Evolutionary conservation across 2,888 invertebrate genomes (phyloP).

Genomic region (Galerucella pusilla): DNA sequence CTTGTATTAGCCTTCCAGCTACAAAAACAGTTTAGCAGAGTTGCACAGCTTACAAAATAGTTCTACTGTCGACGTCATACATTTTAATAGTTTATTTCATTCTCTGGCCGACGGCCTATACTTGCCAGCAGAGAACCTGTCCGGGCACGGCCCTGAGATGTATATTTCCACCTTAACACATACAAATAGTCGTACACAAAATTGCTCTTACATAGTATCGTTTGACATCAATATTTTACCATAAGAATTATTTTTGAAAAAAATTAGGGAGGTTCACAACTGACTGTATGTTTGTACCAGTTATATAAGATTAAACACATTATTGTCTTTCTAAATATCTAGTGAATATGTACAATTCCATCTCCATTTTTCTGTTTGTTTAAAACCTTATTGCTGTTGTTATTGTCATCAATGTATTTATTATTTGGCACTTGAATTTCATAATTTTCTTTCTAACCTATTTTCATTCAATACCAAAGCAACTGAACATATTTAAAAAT

Average conservation of each 20-base stretch:
- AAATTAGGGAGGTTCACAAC: background rate
- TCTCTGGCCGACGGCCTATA: too few species aligned
- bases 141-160: too few species aligned
- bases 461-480: background rate
- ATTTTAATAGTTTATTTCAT: too few species aligned
- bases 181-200: constrained; percentile 2
- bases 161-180: background rate
- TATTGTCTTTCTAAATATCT: constrained; percentile 44
- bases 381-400: constrained; percentile 31
- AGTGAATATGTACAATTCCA: constrained; percentile 38
- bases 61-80: too few species aligned
- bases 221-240: background rate
- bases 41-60: too few species aligned
- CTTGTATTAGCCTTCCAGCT: too few species aligned
- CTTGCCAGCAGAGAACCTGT: too few species aligned
- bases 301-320: constrained; percentile 39
- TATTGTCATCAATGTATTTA: constrained; percentile 38
- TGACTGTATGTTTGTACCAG: constrained; percentile 27
- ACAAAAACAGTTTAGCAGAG: too few species aligned
- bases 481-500: too few species aligned
- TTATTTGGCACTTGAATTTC: constrained; percentile 24
- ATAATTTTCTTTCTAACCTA: background rate
- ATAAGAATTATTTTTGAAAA: background rate
- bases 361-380: constrained; percentile 39
- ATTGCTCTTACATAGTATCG: background rate